Percentiles rank a stretch among this genome's conserved stretches.
These are phyloP conservation scores for Branchipolynoe longqiensis DNA, from an alignment of 2,888 invertebrate genomes.

Conservation along the genomic window DNA sequence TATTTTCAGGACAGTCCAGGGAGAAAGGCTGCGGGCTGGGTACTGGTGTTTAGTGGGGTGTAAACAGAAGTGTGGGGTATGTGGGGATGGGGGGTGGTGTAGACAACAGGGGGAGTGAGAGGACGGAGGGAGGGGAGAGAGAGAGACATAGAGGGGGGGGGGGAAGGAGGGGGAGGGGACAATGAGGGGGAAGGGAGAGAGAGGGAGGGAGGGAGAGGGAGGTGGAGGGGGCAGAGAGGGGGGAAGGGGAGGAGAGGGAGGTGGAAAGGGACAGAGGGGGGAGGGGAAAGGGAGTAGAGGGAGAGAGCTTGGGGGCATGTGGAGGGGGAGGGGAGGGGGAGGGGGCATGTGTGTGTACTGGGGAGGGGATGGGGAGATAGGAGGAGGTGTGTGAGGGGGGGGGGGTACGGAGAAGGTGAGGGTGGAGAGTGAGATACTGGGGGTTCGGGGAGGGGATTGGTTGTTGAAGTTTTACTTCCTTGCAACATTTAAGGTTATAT, in stretches of 20 bases:
- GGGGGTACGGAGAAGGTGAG: not conserved
- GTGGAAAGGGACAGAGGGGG: too few relatives aligned
- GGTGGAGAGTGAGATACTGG: not conserved
- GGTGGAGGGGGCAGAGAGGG: not conserved
- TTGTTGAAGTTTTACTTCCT: too few relatives aligned
- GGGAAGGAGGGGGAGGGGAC: not conserved
- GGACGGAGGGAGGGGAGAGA: not conserved
- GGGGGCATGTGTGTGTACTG: not conserved
- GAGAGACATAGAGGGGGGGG: not conserved
- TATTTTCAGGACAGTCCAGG: slow-evolving; percentile 6
- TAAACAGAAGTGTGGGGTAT: not conserved
- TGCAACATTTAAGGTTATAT: too few relatives aligned
- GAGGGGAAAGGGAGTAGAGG: too few relatives aligned
- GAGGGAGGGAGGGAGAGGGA: too few relatives aligned
- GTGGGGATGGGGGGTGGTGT: not conserved
- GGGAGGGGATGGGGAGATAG: not conserved
- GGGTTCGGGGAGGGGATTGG: not conserved
- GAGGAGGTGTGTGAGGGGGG: too few relatives aligned
- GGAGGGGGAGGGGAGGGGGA: not conserved
- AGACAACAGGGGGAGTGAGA: not conserved
- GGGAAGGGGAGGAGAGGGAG: not conserved
- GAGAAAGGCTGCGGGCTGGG: not conserved
- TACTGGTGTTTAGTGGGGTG: not conserved
- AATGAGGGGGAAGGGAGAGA: too few relatives aligned
- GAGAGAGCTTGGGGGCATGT: not conserved